phyloP scores from a whole-genome alignment of 2,797 vertebrate genomes.

The Knipowitschia caucasica region DNA sequence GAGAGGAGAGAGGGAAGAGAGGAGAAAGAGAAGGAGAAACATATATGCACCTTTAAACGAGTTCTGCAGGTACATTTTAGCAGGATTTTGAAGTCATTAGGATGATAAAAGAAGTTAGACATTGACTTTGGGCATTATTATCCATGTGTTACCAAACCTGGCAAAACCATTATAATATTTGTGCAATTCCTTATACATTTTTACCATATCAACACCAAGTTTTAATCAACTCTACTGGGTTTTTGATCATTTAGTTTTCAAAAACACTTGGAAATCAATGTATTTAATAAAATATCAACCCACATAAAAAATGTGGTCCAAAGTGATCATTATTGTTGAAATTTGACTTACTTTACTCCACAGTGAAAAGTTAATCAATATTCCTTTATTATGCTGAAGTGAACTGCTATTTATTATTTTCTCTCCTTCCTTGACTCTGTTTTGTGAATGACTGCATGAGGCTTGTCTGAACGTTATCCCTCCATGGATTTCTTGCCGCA shows the following conservation, averaged over 20 bases:
- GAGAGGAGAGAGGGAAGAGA: too few relatives aligned
- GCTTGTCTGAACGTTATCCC: conserved; percentile 26
- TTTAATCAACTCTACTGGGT: conserved; percentile 1
- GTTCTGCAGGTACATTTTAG: too few relatives aligned
- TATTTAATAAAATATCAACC: not conserved
- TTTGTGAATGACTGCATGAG: conserved; percentile 11
- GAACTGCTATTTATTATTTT: too few relatives aligned
- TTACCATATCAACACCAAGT: conserved; percentile 34
- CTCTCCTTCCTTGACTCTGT: not conserved
- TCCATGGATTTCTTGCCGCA: conserved; percentile 17
- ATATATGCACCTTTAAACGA: too few relatives aligned
- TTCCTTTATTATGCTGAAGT: not conserved
- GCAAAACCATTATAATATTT: too few relatives aligned
- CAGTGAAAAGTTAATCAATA: not conserved
- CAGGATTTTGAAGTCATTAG: too few relatives aligned
- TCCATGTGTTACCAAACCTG: too few relatives aligned
- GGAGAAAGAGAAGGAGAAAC: too few relatives aligned
- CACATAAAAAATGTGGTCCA: not conserved
- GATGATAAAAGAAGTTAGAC: too few relatives aligned
- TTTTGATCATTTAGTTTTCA: not conserved
- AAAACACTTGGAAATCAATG: not conserved
- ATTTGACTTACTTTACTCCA: not conserved
- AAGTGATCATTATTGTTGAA: not conserved
- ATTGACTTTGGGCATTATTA: too few relatives aligned
- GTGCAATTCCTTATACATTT: conserved; percentile 14